Base-by-base conservation (phyloP, 2,797 vertebrate species). In the Craterocephalus amniculus region DNA sequence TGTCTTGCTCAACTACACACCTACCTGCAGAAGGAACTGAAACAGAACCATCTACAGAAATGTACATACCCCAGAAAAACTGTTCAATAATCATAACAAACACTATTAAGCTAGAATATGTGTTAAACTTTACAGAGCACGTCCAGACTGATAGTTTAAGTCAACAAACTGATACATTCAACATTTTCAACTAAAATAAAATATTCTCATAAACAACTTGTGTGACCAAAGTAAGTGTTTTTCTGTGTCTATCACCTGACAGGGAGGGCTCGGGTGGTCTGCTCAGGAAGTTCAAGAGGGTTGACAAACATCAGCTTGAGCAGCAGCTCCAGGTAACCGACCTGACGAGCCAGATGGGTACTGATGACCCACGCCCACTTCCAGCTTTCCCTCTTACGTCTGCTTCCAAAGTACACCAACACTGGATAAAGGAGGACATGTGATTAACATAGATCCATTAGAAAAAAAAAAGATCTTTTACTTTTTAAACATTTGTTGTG, bases 261-360 rank as follows among this genome's bases (percentile, higher is more conserved):
- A 48, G 98, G 98, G 58, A 99, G 92, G 12, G 98, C 98, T 2
- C 97, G 97, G 22, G 97, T 97, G 43, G 98, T 99, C 89, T 99
- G 98, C 85, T 99, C 98, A 1, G 98, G 98, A 73, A 99, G 88
- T 69, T 99, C 98, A 0, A 97, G 97, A 0, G 98, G 95, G 76
- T 99, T 99, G 84, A 98, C 97, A 72, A 99, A 99, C 98, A 99
- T 97, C 84, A 99, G 85, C 78, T 97, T 98, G 63, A 99, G 95
- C 64, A 99, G 96, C 63, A 99, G 91, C 79, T 99, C 96, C 87
- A 99, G 86, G 86, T 99, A 99, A 14, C 97, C 96, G 5, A 98
- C 93, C 43, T 99, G 98, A 51, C 97, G 95, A 24, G 98, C 98
- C 91, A 99, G 80, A 11, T 95, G 93, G 18, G 96, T 96, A 84